Evolutionary conservation across 2,888 invertebrate genomes (phyloP).

Genomic region (Ochropleura plecta): DNA sequence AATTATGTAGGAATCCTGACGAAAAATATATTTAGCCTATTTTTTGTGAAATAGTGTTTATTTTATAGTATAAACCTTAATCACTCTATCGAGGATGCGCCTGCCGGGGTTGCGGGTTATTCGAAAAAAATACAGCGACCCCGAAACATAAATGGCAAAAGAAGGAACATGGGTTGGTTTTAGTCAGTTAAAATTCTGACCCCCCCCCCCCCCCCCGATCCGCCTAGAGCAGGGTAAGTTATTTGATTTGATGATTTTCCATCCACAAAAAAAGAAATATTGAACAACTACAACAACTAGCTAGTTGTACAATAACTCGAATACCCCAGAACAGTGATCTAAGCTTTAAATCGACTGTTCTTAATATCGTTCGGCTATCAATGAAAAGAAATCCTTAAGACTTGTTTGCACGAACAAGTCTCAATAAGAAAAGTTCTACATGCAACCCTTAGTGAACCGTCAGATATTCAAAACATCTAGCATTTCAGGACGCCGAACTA

Average conservation of each 20-base stretch:
- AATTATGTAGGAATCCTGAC: neutral
- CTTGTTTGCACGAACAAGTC: conserved; percentile 2
- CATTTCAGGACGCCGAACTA: conserved; percentile 66
- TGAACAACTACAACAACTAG: too few relatives aligned
- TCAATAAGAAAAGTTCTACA: conserved; percentile 24
- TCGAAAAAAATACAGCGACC: too few relatives aligned
- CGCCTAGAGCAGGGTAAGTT: too few relatives aligned
- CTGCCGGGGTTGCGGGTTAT: too few relatives aligned
- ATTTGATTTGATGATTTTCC: too few relatives aligned
- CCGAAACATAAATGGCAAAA: too few relatives aligned
- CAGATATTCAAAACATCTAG: conserved; percentile 51
- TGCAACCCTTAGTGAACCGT: conserved; percentile 17
- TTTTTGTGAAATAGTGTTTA: too few relatives aligned
- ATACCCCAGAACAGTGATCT: neutral
- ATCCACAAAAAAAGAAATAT: too few relatives aligned
- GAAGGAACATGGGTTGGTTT: too few relatives aligned
- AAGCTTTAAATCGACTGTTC: neutral
- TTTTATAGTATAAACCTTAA: neutral
- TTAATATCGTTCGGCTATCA: neutral
- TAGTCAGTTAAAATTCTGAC: too few relatives aligned
- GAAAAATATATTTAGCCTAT: neutral
- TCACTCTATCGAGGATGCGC: too few relatives aligned
- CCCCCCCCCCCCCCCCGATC: too few relatives aligned
- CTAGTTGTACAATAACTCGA: neutral
- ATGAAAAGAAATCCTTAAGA: neutral